A percentile compares a stretch with the other conserved stretches of the same genome.
Conservation (phyloP, 2,113 vertebrate species). For the Gopherus flavomarginatus region DNA sequence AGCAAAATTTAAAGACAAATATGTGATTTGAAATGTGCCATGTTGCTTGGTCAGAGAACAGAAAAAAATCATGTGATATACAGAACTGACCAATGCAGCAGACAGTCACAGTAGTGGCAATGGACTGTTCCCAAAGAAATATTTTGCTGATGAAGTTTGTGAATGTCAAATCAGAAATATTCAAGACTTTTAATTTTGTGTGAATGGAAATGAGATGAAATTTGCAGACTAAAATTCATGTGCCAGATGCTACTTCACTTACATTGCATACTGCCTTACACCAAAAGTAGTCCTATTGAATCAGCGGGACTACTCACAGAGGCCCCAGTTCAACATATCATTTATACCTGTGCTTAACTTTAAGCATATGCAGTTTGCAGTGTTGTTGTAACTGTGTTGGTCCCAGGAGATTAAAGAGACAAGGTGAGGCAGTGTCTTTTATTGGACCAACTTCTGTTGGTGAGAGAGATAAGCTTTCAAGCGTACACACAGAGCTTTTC, state of each 20-base stretch:
- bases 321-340: neutral
- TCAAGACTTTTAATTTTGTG: neutral
- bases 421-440: neutral
- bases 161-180: neutral
- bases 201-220: neutral
- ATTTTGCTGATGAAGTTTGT: neutral
- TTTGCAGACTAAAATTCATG: fast-evolving
- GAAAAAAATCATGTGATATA: neutral
- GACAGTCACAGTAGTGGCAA: fast-evolving
- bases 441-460: neutral
- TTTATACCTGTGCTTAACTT: neutral
- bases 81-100: fast-evolving
- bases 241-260: neutral
- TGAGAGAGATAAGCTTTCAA: neutral
- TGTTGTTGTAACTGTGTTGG: neutral
- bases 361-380: fast-evolving
- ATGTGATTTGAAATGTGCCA: neutral
- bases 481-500: neutral
- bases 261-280: neutral
- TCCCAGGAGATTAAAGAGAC: neutral
- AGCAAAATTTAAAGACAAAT: neutral
- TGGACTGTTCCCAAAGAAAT: neutral
- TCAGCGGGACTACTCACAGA: fast-evolving
- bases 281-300: fast-evolving
- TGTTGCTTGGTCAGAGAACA: neutral